A percentile compares a stretch with the other conserved stretches of the same genome.
phyloP scores from a whole-genome alignment of 2,888 invertebrate genomes.

The Aphidoletes aphidimyza region DNA sequence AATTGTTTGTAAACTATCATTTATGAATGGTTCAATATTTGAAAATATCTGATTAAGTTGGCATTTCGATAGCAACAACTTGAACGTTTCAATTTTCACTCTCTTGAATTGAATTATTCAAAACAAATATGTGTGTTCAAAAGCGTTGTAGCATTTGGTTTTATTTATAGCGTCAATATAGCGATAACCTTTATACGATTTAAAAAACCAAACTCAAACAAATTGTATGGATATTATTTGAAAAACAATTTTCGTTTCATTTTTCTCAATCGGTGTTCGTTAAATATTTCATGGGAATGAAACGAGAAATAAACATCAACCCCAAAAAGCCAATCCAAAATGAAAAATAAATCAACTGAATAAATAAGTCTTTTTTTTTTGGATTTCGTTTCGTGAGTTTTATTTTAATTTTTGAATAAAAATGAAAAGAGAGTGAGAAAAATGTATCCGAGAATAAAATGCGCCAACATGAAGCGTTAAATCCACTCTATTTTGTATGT shows the following conservation, averaged over 20 bases:
- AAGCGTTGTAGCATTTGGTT: background rate
- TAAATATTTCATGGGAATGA: conserved; percentile 6
- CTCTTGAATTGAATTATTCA: background rate
- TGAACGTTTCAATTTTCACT: background rate
- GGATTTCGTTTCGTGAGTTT: background rate
- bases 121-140: background rate
- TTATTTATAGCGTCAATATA: background rate
- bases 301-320: background rate
- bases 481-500: no score
- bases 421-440: no score
- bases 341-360: conserved; percentile 32
- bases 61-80: no score
- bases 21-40: no score
- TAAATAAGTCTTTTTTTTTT: conserved; percentile 28
- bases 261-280: conserved; percentile 17
- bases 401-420: conserved; percentile 1
- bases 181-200: background rate
- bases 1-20: no score
- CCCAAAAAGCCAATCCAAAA: background rate
- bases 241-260: background rate
- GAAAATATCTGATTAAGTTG: no score
- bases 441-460: no score
- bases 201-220: background rate
- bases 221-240: background rate
- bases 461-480: no score